Evolutionary conservation across 2,113 vertebrate genomes (phyloP), one percentile per base, ranked within the genome.

Genomic region (Amphiprion percula): DNA sequence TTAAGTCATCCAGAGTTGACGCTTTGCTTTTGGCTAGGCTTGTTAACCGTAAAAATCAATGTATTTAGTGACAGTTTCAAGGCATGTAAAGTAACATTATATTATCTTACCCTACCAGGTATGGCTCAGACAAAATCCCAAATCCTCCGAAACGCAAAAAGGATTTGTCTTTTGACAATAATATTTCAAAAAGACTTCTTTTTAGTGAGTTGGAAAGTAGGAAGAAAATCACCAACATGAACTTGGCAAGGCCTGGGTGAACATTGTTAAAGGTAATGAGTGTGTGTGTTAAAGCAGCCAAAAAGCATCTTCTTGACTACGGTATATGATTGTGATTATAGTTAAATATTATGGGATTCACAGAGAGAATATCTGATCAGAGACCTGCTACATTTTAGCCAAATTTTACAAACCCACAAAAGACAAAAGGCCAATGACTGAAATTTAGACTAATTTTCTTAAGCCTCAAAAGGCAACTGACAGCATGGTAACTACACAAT

Each of bases 371-470:
- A 81, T 56, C 21, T 73, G 26, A 86, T 74, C 26, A 73, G 64
- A 55, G 69, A 77, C 63, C 64, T n/a, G n/a, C 54, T 80, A 62
- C 72, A 87, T 61, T 72, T 44, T 12, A 14, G 41, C 15, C 41
- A 14, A 44, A 44, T 44, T 12, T 44, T 63, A 71, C 56, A 68
- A 82, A 80, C 66, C 64, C 82, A 60, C 74, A 41, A n/a, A 52
- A 86, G 81, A 85, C 79, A 68, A 72, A 37, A 37, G 33, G 7
- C 6, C 33, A 8, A 86, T 52, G 62, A 84, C 47, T 50, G 37
- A 65, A 70, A 86, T 82, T 63, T 70, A 64, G 78, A 80, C 52
- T 85, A 53, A 87, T 88, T 81, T 76, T 75, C 75, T 52, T 37
- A 37, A 37, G 33, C 33, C 8, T 9, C 33, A 52, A 70, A 75